Evolutionary conservation across 1,140 invertebrate genomes (phyloP).

Genomic region (Hyposmocoma kahamanoa): DNA sequence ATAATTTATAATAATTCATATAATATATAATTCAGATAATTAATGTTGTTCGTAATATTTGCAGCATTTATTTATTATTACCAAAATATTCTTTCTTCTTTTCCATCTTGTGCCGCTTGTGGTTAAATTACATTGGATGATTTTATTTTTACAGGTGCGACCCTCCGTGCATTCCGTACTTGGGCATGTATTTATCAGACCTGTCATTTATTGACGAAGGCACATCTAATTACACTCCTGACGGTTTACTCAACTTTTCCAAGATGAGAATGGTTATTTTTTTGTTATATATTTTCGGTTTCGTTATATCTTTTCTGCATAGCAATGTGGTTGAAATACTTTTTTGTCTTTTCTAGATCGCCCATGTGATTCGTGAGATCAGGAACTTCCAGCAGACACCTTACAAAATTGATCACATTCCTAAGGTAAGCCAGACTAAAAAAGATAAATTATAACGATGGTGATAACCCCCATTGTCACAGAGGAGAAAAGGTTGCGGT

Average conservation of each 20-base stretch:
- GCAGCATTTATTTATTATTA: background rate
- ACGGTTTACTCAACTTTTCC: slow-evolving; percentile 94
- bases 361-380: slow-evolving; percentile 94
- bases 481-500: too few relatives aligned
- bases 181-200: slow-evolving; percentile 95
- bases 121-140: too few relatives aligned
- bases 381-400: slow-evolving; percentile 93
- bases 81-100: too few relatives aligned
- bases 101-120: too few relatives aligned
- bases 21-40: background rate
- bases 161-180: slow-evolving; percentile 94
- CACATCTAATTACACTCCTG: slow-evolving; percentile 92
- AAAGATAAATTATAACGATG: background rate
- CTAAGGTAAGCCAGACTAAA: slow-evolving; percentile 77
- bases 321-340: background rate
- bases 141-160: slow-evolving; percentile 80
- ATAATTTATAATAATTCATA: too few relatives aligned
- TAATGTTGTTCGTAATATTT: background rate
- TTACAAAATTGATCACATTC: slow-evolving; percentile 91
- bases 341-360: slow-evolving; percentile 81
- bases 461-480: too few relatives aligned
- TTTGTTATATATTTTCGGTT: slow-evolving; percentile 3
- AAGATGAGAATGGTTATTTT: slow-evolving; percentile 94
- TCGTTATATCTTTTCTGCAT: background rate
- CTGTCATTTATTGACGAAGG: slow-evolving; percentile 96